These are phyloP conservation scores for Ianthella basta DNA, from an alignment of 37 sponge, comb jelly and placozoan genomes.

Conservation along the genomic window DNA sequence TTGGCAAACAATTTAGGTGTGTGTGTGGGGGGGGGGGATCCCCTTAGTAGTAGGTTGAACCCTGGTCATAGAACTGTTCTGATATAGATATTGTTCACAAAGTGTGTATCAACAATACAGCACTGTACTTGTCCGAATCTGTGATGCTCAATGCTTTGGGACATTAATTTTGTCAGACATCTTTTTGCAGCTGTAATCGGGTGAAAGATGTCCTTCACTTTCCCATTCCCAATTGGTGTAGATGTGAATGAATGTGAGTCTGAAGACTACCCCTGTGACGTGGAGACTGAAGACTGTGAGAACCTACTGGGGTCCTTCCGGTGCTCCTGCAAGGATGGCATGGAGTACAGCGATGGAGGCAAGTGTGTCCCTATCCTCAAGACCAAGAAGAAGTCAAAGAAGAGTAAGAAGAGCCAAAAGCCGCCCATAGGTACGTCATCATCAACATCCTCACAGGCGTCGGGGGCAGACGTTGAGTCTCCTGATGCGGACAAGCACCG, in stretches of 20 bases:
- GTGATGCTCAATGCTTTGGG: no score
- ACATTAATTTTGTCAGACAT: no score
- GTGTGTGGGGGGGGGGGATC: no score
- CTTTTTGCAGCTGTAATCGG: neutral
- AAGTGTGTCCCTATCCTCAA: slow-evolving; percentile 52
- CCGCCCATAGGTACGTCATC: no score
- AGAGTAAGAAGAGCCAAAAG: slow-evolving; percentile 2
- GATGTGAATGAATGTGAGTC: slow-evolving; percentile 36
- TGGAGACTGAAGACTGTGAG: slow-evolving; percentile 61
- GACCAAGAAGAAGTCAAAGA: slow-evolving; percentile 29
- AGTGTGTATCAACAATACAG: no score
- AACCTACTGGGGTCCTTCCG: slow-evolving; percentile 67
- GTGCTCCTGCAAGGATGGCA: slow-evolving; percentile 77
- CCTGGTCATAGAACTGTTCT: no score
- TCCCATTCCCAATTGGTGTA: neutral
- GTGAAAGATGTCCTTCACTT: neutral
- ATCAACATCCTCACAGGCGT: no score
- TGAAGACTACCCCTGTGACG: slow-evolving; percentile 45
- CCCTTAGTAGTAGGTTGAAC: no score
- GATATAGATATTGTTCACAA: no score
- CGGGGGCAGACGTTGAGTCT: slow-evolving; percentile 4
- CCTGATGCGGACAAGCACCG: neutral
- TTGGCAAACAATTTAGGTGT: no score
- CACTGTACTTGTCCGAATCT: no score
- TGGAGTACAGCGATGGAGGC: slow-evolving; percentile 46